Evolutionary conservation across 2,888 invertebrate species (phyloP), one percentile per base, ranked within the genome.

Genomic region (Cordilura impudica): DNA sequence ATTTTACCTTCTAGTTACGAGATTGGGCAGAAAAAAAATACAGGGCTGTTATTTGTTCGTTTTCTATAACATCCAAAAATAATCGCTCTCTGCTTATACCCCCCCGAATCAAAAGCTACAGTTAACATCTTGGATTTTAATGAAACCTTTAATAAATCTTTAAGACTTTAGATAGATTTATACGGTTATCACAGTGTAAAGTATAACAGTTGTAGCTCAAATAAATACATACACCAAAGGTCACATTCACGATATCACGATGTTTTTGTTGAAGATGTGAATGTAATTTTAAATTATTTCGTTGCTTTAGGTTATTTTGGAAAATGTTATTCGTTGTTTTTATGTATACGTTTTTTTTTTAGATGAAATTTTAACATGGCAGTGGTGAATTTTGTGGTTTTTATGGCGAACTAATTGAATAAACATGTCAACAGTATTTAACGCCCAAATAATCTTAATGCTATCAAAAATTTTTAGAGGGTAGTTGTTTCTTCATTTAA

Each of bases 391-490:
- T 51, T 39, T 60, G 49, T 16, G 49, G 56, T 14, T 39, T 35
- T 66, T 16, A 18, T 23, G 23, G 12, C 2, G 58, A 35, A 12
- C 31, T 47, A 67, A 69, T 69, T 58, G n/a, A 47, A 35, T 19
- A 54, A 58, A 58, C 47, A 35, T 49, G 31, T 58, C 35, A 58
- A 51, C 49, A 23, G 19, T 47, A 69, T 69, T 69, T 58, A 69
- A 49, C 18, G 56, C 19, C 23, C 2, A 47, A 43, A 60, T 26
- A 12, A 58, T 10, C 47, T 23, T 16, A 58, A 58, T 31, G 69
- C n/a, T n/a, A n/a, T n/a, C n/a, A n/a, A n/a, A n/a, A n/a, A n/a
- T n/a, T n/a, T n/a, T n/a, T n/a, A n/a, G n/a, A n/a, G n/a, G n/a
- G n/a, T n/a, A n/a, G n/a, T n/a, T n/a, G n/a, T n/a, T n/a, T n/a